Base-by-base conservation (phyloP, 2,113 vertebrate genomes). In the Vidua chalybeata region DNA sequence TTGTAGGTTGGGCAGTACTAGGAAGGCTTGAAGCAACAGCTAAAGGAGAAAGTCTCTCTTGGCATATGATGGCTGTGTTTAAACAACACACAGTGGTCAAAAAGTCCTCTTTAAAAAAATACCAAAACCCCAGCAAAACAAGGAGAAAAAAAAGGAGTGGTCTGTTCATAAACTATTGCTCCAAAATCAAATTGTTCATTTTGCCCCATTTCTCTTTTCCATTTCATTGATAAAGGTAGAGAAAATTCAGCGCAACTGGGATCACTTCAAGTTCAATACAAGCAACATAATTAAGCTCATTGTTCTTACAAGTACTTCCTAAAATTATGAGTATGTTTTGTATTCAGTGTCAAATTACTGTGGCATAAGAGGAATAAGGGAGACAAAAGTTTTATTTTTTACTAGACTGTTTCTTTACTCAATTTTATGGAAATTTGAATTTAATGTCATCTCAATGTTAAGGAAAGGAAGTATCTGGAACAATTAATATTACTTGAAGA, bases 341-440 rank as follows among this genome's bases (percentile, higher is more conserved):
- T 82, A 91, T 89, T 92, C 72, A 86, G 61, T 58, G 72, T n/a
- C 80, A 78, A 37, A 20, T 83, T 93, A 81, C 63, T 93, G 68
- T 75, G 68, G 86, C 92, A 59, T 89, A 90, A 76, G 35, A 96
- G 46, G 66, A 88, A 91, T 45, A 95, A 95, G 90, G 79, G 69
- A 58, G 41, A n/a, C 35, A 51, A 45, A 95, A 81, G 11, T 86
- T 90, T 80, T 46, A 35, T 62, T 92, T 95, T 97, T 90, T n/a
- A 43, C 74, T 87, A 87, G 73, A 90, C 71, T 84, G 37, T 62
- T 55, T 79, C 58, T 96, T 96, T 94, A 85, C 52, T 93, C 18
- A 95, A 6, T 87, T 95, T 49, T 96, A 39, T 90, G 67, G 80
- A 93, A 95, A 80, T 76, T 43, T 58, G 67, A 81, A 71, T 81